Conservation (phyloP, 2,113 vertebrate genomes). For the Catharus fuscescens region DNA sequence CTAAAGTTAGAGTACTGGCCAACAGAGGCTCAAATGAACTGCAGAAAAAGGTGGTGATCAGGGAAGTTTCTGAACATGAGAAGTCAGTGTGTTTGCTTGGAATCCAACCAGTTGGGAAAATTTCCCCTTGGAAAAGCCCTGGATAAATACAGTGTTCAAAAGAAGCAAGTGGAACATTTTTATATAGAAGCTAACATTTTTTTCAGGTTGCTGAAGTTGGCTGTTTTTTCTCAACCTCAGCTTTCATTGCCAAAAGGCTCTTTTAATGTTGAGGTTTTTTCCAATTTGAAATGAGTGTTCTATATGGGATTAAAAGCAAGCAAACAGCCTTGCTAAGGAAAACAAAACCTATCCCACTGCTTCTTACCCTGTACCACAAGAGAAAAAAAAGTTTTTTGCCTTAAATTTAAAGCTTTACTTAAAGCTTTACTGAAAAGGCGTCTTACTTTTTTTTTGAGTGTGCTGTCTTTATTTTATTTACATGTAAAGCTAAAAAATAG, state of each 20-base stretch:
- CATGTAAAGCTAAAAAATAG: background rate
- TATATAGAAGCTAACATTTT: background rate
- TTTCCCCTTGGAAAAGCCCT: background rate
- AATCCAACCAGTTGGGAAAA: background rate
- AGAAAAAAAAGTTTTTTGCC: background rate
- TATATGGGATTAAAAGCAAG: background rate
- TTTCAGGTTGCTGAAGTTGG: background rate
- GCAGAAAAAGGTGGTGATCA: background rate
- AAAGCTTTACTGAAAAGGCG: background rate
- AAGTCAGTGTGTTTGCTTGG: background rate
- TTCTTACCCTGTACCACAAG: background rate
- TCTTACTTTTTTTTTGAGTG: fast-evolving
- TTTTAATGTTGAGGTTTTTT: background rate
- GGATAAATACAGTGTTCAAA: background rate
- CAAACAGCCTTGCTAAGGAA: background rate
- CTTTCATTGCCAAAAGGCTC: background rate
- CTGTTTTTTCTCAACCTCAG: background rate
- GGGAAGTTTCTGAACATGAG: background rate
- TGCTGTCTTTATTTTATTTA: background rate
- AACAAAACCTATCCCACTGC: background rate
- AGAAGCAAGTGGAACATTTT: background rate
- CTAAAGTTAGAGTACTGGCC: background rate
- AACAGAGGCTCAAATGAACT: background rate
- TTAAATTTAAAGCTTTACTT: background rate
- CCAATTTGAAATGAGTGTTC: fast-evolving